Evolutionary conservation across 2,888 invertebrate species (phyloP).

Genomic region (Lasius platythorax): DNA sequence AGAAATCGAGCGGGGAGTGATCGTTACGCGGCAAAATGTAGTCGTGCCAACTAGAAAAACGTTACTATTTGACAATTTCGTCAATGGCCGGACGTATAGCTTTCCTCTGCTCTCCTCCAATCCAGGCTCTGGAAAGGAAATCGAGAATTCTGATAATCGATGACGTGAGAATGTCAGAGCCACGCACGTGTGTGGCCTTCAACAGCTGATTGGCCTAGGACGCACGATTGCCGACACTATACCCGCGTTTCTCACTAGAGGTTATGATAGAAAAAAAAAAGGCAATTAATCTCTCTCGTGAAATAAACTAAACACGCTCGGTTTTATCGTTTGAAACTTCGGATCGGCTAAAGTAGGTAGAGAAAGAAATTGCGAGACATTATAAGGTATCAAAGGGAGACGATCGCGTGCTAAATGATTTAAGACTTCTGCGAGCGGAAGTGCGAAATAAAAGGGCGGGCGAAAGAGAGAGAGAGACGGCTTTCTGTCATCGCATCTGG

Average conservation of each 20-base stretch:
- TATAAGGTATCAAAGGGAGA: not conserved
- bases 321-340: not conserved
- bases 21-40: too few relatives aligned
- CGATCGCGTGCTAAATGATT: slow-evolving; percentile 46
- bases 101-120: not conserved
- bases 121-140: slow-evolving; percentile 18
- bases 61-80: not conserved
- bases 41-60: not conserved
- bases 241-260: slow-evolving; percentile 43
- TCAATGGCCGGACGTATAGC: not conserved
- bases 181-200: slow-evolving; percentile 54
- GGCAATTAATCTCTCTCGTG: slow-evolving; percentile 27
- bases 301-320: not conserved
- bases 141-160: slow-evolving; percentile 47
- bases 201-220: slow-evolving; percentile 73
- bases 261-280: slow-evolving; percentile 46
- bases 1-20: not conserved
- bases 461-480: slow-evolving; percentile 44
- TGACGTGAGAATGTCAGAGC: slow-evolving; percentile 44
- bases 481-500: slow-evolving; percentile 66
- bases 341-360: not conserved
- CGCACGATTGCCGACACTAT: slow-evolving; percentile 42
- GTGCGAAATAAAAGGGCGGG: slow-evolving; percentile 38
- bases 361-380: not conserved
- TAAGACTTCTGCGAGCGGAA: slow-evolving; percentile 64